These are phyloP conservation scores for Tichodroma muraria DNA, from an alignment of 2,113 vertebrate genomes.

Conservation along the genomic window DNA sequence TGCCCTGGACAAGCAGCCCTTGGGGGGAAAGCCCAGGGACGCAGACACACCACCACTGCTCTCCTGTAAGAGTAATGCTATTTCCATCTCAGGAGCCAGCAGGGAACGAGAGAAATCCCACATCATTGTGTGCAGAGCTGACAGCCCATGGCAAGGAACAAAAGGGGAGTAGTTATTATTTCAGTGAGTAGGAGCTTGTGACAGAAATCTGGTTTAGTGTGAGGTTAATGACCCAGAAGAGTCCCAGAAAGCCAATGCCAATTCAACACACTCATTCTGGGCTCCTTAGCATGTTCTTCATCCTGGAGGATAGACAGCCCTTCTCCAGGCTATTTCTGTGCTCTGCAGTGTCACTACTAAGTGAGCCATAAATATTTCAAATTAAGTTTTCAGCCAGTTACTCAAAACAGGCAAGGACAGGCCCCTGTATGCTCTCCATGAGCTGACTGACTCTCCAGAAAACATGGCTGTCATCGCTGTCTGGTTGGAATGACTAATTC, in stretches of 20 bases:
- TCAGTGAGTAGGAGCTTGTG: background rate
- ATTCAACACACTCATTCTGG: background rate
- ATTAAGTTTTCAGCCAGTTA: background rate
- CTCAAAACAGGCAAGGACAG: background rate
- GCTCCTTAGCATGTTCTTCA: background rate
- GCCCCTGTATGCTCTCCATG: background rate
- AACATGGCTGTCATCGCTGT: background rate
- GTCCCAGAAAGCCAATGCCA: background rate
- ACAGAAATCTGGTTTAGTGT: conserved; percentile 24
- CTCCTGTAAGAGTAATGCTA: background rate
- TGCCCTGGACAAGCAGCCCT: background rate
- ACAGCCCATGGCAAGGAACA: background rate
- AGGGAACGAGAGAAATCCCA: background rate
- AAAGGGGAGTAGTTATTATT: background rate
- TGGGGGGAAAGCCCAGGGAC: background rate
- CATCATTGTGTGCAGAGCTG: background rate
- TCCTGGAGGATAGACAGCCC: background rate
- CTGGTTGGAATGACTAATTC: background rate
- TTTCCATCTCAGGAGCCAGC: rapidly evolving
- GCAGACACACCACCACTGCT: background rate
- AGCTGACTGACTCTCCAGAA: background rate
- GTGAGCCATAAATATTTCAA: conserved; percentile 50
- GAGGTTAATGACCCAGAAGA: conserved; percentile 18
- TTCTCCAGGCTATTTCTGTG: background rate
- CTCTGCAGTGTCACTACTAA: background rate